Percentiles rank a stretch among this genome's conserved stretches.
These are phyloP conservation scores for Nannoperca australis DNA, from an alignment of 2,797 vertebrate genomes.

Conservation along the genomic window DNA sequence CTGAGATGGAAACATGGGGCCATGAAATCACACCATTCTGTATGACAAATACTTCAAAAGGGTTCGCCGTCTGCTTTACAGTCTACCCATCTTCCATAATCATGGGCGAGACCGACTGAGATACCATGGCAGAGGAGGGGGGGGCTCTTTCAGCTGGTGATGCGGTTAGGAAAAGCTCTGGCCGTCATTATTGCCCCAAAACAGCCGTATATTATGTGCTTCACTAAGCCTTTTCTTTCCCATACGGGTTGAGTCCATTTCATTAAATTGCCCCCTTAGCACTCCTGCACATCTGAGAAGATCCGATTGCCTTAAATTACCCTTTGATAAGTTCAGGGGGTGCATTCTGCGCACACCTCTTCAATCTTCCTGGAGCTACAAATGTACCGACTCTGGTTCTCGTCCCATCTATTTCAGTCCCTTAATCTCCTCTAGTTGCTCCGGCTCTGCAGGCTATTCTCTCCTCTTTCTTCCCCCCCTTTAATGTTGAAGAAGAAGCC, in stretches of 20 bases:
- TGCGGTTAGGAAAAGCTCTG: constrained; percentile 66
- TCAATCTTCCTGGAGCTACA: constrained; percentile 62
- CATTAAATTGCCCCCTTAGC: constrained; percentile 57
- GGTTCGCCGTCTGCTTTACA: constrained; percentile 67
- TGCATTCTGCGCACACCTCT: constrained; percentile 54
- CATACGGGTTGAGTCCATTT: constrained; percentile 52
- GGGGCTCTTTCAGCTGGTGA: constrained; percentile 42
- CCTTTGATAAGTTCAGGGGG: constrained; percentile 49
- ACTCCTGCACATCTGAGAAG: constrained; percentile 50
- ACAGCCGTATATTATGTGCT: constrained; percentile 63
- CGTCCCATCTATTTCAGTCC: constrained; percentile 62
- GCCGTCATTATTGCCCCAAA: constrained; percentile 58
- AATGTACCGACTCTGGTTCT: constrained; percentile 46
- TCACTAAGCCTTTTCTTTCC: constrained; percentile 42
- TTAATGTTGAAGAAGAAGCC: constrained; percentile 66
- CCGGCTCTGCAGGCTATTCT: constrained; percentile 42
- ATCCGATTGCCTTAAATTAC: constrained; percentile 49
- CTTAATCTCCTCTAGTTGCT: constrained; percentile 59
- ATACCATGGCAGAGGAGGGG: constrained; percentile 5
- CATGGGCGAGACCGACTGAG: constrained; percentile 20
- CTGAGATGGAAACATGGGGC: constrained; percentile 77
- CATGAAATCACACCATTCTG: constrained; percentile 77
- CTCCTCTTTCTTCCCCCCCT: constrained; percentile 43
- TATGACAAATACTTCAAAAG: constrained; percentile 83
- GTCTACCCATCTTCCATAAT: constrained; percentile 69